phyloP scores from a whole-genome alignment of 2,113 vertebrate species.

The Deroptyus accipitrinus region DNA sequence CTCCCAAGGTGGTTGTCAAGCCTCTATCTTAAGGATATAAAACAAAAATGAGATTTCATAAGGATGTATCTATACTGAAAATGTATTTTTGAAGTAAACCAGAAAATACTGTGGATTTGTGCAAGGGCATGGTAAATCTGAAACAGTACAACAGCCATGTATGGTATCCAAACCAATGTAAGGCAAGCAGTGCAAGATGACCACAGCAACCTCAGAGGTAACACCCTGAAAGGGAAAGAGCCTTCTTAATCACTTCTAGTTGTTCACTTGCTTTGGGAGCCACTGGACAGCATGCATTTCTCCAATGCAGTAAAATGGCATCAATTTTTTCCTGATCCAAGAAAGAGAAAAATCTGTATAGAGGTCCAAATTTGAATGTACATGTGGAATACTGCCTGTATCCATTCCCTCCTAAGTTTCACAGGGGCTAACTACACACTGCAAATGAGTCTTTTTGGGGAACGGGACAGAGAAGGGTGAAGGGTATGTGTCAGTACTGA shows the following conservation, averaged over 20 bases:
- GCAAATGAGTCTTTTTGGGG: not conserved
- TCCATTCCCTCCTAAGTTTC: not conserved
- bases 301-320: not conserved
- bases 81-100: not conserved
- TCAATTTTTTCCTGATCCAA: not conserved
- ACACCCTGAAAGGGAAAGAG: not conserved
- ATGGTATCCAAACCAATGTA: not conserved
- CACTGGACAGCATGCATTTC: not conserved
- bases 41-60: not conserved
- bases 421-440: not conserved
- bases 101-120: not conserved
- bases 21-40: not conserved
- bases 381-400: not conserved
- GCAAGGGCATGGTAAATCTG: not conserved
- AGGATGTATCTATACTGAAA: not conserved
- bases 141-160: not conserved
- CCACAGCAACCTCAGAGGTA: not conserved
- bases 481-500: not conserved
- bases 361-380: not conserved
- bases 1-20: not conserved
- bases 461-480: not conserved
- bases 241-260: not conserved
- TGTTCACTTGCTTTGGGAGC: not conserved
- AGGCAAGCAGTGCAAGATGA: not conserved
- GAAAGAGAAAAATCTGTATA: not conserved